Evolutionary conservation across 2,888 invertebrate species (phyloP), one percentile per base, ranked within the genome.

Genomic region (Vandiemenella viatica): DNA sequence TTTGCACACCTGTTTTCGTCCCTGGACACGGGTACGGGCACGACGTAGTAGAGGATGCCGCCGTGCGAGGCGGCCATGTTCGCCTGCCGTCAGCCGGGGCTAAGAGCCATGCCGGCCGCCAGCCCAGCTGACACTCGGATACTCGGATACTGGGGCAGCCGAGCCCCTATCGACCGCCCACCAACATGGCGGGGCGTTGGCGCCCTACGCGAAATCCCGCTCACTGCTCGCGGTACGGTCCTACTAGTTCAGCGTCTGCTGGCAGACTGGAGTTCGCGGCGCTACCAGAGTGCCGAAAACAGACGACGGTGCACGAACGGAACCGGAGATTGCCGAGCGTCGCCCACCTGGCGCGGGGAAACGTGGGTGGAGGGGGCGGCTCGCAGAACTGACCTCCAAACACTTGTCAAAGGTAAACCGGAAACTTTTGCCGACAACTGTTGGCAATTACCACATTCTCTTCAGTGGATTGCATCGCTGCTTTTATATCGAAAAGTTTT

Each of bases 31-130:
- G 79, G 79, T 57, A 78, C 75, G 63, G 74, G 74, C 58, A 80
- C 76, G 59, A 80, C 77, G 65, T 80, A 80, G 67, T 79, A 80
- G 55, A 80, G 67, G 60, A 78, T 73, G 60, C 80, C 79, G 58
- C 80, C 79, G 66, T 80, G 79, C 53, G 70, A 69, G 56, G 72
- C 69, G 55, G 74, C 69, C 69, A 71, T 72, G 54, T 63, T 64
- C 56, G 67, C 65, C 67, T n/a, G 66, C 66, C 17, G 6, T 43
- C 37, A 13, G 16, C 15, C 13, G 22, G 21, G 6, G 38, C 15
- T 17, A 7, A 13, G 43, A n/a, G 8, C 16, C 15, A 17, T 38
- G 38, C 16, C 16, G n/a, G 15, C 16, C 38, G 38, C 38, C 38
- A 38, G 40, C 32, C 10, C 3, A n/a, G 13, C 10, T 10, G 32